Conservation (phyloP, 2,113 vertebrate genomes). For the Donacobius atricapilla region DNA sequence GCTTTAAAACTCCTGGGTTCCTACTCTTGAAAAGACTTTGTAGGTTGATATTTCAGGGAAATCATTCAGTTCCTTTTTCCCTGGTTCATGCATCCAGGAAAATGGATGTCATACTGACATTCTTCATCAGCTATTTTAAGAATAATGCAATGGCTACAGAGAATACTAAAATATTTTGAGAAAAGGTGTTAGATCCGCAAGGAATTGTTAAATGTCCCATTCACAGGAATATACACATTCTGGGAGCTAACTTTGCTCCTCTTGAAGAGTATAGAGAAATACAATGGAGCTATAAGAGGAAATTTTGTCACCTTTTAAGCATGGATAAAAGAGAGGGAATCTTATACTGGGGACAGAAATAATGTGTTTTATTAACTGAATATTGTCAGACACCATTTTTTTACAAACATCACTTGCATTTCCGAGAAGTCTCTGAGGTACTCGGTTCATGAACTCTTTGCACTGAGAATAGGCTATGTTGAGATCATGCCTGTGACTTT, state of each 20-base stretch:
- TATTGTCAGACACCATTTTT: neutral
- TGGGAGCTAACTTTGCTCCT: neutral
- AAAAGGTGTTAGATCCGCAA: slow-evolving; percentile 9
- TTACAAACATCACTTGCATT: neutral
- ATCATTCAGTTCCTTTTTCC: neutral
- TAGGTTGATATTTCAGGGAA: neutral
- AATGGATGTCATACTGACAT: neutral
- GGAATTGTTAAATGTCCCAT: slow-evolving; percentile 9
- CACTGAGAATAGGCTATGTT: neutral
- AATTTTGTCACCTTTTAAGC: slow-evolving; percentile 1
- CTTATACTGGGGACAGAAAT: neutral
- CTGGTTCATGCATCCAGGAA: neutral
- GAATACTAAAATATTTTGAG: slow-evolving; percentile 29
- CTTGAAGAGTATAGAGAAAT: neutral
- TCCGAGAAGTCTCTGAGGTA: neutral
- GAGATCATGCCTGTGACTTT: neutral
- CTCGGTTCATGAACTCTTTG: neutral
- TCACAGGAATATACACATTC: neutral
- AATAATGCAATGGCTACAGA: neutral
- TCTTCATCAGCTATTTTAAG: slow-evolving; percentile 23
- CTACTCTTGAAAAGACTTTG: neutral
- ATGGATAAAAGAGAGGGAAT: neutral
- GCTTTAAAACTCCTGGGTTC: neutral
- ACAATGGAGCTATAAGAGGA: neutral
- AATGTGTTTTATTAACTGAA: neutral